phyloP scores from a whole-genome alignment of 2,797 vertebrate species.

The Thamnophis elegans region DNA sequence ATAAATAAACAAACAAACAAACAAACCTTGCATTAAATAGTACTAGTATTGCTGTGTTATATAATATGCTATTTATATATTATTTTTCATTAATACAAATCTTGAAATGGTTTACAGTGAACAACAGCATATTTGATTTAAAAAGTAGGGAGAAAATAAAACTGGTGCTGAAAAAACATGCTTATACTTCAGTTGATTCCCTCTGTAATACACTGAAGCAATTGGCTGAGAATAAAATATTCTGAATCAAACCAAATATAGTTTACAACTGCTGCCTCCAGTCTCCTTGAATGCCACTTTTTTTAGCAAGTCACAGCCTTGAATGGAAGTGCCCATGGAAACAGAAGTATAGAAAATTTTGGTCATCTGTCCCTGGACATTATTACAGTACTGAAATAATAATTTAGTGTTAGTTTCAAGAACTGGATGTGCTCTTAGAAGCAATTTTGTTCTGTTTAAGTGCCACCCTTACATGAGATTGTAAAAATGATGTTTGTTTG shows the following conservation, averaged over 20 bases:
- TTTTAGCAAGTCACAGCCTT: slow-evolving; percentile 34
- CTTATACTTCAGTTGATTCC: not conserved
- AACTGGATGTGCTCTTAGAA: slow-evolving; percentile 31
- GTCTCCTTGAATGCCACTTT: slow-evolving; percentile 42
- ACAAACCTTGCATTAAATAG: not conserved
- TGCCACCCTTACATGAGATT: slow-evolving; percentile 3
- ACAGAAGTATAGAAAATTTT: slow-evolving; percentile 14
- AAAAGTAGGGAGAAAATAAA: not conserved
- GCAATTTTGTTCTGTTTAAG: slow-evolving; percentile 20
- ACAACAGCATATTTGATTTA: not conserved
- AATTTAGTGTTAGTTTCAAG: slow-evolving; percentile 37
- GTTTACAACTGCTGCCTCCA: slow-evolving; percentile 37
- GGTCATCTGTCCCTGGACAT: not conserved
- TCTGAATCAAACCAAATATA: not conserved
- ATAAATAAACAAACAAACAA: too few relatives aligned
- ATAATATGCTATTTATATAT: not conserved
- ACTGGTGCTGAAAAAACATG: not conserved
- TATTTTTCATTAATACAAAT: not conserved
- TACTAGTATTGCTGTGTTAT: not conserved
- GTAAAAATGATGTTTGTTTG: not conserved
- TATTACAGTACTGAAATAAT: slow-evolving; percentile 30
- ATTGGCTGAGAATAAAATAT: not conserved
- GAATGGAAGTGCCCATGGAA: slow-evolving; percentile 35
- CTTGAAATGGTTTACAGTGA: not conserved
- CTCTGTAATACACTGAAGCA: not conserved